Evolutionary conservation across 2,888 invertebrate genomes (phyloP), one percentile per base, ranked within the genome.

Genomic region (Diogma glabrata): DNA sequence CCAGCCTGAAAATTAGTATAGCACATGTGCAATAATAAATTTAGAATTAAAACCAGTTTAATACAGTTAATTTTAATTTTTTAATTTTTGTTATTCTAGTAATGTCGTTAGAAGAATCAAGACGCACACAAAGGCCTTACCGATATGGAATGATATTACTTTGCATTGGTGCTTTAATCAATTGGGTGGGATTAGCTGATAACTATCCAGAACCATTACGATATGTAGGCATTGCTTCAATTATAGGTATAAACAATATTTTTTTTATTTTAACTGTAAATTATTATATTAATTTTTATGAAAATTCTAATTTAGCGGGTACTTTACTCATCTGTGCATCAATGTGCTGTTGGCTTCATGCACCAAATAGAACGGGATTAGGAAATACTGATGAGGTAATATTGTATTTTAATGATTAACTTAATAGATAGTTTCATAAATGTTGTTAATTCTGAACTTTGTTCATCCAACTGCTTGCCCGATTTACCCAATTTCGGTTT

Each of bases 321-420:
- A 81, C 82, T 2, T 73, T 83, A 57, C 77, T 83, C 60, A 82
- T 83, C 60, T 82, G 82, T 63, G 77, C 81, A 20, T 82, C 82
- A 51, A 82, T 83, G 80, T 83, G 82, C 66, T 81, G 82, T 67
- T 84, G 83, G 83, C 73, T 82, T 59, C 79, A 75, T 66, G 72
- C 73, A 26, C 74, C 75, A 16, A 72, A 48, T 38, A 49, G 50
- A 26, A 54, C 30, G 38, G 49, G 46, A 28, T 71, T 72, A 57
- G 73, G 2, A 7, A 33, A 73, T 54, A 73, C 72, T 56, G 73
- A 74, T 62, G 74, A 75, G 70, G 75, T 75, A 56, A 52, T 30
- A 49, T 26, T 30, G 10, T 47, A 12, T 9, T 12, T 47, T 16
- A 3, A 16, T 3, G 4, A 12, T 33, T 33, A 12, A 4, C n/a